Conservation (phyloP, 2,113 vertebrate species). For the Electrona antarctica region DNA sequence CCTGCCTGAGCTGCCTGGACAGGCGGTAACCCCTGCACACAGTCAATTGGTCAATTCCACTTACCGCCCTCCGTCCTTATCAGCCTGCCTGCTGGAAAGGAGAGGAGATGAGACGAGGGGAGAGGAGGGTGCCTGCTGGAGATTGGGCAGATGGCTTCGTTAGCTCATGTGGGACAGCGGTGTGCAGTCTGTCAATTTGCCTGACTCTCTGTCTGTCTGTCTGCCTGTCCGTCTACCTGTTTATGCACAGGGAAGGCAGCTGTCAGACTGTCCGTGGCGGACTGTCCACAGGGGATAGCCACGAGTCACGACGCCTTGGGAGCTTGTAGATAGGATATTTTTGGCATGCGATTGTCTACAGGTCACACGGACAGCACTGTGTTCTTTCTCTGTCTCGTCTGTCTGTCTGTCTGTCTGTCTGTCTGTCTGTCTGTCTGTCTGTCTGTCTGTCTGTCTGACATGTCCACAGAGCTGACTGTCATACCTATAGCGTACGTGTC, state of each 20-base stretch:
- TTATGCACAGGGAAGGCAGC: too few species aligned
- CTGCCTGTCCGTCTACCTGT: background rate
- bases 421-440: background rate
- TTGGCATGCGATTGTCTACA: too few species aligned
- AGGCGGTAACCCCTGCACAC: background rate
- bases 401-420: slow-evolving; percentile 4
- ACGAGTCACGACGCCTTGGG: too few species aligned
- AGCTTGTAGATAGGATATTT: too few species aligned
- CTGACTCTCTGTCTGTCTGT: background rate
- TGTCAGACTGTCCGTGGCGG: too few species aligned
- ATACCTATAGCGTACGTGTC: too few species aligned
- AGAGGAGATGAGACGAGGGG: background rate
- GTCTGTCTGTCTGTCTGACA: background rate
- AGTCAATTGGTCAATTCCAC: slow-evolving; percentile 54
- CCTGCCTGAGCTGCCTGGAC: slow-evolving; percentile 4
- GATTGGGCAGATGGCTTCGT: slow-evolving; percentile 37
- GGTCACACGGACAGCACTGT: too few species aligned
- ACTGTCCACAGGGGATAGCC: too few species aligned
- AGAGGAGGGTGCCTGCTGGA: slow-evolving; percentile 4
- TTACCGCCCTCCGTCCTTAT: slow-evolving; percentile 38
- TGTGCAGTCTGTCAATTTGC: slow-evolving; percentile 4
- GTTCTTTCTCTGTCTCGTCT: background rate
- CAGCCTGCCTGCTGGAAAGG: background rate
- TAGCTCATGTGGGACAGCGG: slow-evolving; percentile 15
- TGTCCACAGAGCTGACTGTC: too few species aligned